These are phyloP conservation scores for Brachyhypopomus occidentalis DNA, from an alignment of 2,113 vertebrate genomes.

Conservation along the genomic window DNA sequence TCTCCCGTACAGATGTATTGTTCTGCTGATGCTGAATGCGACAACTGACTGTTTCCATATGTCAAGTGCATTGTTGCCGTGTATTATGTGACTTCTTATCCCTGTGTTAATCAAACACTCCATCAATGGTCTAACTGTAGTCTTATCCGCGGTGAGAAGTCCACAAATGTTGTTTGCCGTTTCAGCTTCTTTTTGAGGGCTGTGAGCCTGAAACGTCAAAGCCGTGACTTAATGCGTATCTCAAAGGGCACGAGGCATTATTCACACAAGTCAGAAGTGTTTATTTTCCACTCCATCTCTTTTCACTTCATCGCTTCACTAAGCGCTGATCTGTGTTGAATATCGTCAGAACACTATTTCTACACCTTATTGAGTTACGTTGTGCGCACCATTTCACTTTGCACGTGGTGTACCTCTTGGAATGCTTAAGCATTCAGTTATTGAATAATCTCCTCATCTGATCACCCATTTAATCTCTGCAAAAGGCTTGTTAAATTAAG, in stretches of 20 bases:
- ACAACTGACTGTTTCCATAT: background rate
- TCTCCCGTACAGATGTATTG: background rate
- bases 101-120: constrained; percentile 4
- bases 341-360: constrained; percentile 16
- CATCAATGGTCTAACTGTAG: background rate
- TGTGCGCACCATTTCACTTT: constrained; percentile 10
- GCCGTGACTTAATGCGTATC: background rate
- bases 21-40: background rate
- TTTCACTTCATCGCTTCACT: background rate
- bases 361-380: constrained; percentile 20
- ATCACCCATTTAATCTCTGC: constrained; percentile 40
- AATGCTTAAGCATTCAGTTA: constrained; percentile 36
- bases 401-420: background rate
- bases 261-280: background rate
- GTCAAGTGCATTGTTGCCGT: background rate
- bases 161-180: background rate
- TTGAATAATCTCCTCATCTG: constrained; percentile 26
- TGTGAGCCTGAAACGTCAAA: background rate
- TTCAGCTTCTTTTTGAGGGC: background rate
- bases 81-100: background rate
- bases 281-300: background rate
- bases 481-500: constrained; percentile 44
- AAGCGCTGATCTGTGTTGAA: background rate
- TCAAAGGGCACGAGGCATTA: background rate
- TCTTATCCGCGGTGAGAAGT: background rate